These are phyloP conservation scores for Oreochromis grahami DNA, from an alignment of 2,797 vertebrate species.

Conservation along the genomic window DNA sequence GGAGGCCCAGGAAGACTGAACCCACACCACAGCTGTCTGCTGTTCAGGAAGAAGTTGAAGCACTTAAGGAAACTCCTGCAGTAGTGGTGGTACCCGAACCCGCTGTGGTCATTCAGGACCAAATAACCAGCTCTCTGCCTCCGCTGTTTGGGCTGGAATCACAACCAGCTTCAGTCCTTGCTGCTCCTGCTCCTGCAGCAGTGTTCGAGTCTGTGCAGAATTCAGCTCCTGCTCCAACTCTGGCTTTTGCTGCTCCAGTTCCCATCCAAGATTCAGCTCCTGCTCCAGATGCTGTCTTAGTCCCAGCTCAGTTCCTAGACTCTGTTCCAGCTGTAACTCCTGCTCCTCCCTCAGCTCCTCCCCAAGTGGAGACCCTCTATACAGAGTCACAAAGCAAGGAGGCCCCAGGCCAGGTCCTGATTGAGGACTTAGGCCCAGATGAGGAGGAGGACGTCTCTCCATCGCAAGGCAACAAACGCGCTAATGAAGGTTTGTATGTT, in stretches of 20 bases:
- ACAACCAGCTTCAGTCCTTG: not conserved
- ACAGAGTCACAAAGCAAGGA: slow-evolving; percentile 21
- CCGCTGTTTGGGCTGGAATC: not conserved
- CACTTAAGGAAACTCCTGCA: slow-evolving; percentile 7
- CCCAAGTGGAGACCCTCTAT: slow-evolving; percentile 21
- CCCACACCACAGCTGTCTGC: slow-evolving; percentile 4
- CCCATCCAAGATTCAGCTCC: not conserved
- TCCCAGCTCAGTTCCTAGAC: not conserved
- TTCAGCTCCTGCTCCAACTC: not conserved
- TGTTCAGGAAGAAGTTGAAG: slow-evolving; percentile 10
- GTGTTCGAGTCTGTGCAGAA: slow-evolving; percentile 2
- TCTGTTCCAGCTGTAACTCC: not conserved
- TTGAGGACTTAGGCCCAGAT: slow-evolving; percentile 71
- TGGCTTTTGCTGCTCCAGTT: not conserved
- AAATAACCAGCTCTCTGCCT: slow-evolving; percentile 6
- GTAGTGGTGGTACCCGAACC: slow-evolving; percentile 8
- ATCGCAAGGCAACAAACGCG: slow-evolving; percentile 26
- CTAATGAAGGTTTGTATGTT: slow-evolving; percentile 52
- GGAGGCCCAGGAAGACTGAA: slow-evolving; percentile 51
- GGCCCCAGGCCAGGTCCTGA: slow-evolving; percentile 44
- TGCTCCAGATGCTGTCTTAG: not conserved
- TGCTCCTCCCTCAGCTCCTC: not conserved
- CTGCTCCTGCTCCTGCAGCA: not conserved
- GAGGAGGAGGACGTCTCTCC: slow-evolving; percentile 34
- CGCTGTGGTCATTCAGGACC: not conserved